Base-by-base conservation (phyloP, 2,888 invertebrate genomes). In the Parascotia fuliginaria region DNA sequence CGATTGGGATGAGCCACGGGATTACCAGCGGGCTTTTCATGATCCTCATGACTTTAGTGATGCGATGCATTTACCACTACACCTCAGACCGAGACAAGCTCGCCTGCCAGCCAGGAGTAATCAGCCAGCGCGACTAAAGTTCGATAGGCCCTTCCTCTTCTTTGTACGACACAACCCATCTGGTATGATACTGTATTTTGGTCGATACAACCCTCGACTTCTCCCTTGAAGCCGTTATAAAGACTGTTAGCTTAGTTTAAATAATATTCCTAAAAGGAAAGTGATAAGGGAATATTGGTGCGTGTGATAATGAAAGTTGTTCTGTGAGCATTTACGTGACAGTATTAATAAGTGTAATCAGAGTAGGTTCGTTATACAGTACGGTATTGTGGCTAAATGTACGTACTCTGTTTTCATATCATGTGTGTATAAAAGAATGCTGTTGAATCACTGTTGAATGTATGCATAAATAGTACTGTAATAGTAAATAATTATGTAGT, bases 161-260 rank as follows among this genome's bases (percentile, higher is more conserved):
- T 96, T 97, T 69, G 96, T 97, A 9, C 93, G 97, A 75, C 97
- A 98, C 84, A 97, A 97, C 84, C 97, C 97, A 0, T 96, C 97
- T n/a, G 97, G 97, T 54, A 94, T 97, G 91, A 96, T 98, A 73
- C 89, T 98, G 42, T 96, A 96, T 80, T 96, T 97, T 93, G 97
- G 97, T 32, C 93, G 97, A 78, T 97, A 96, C 89, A 97, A 96
- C 85, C 97, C 96, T 32, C 94, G 96, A 86, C 93, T 96, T 77
- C 87, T 96, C 84, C 96, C 96, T 82, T 96, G 85, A 91, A 87
- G 75, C 51, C 62, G 62, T 73, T 66, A 66, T 63, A 81, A 87
- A 91, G 91, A 92, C 91, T 92, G 90, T 83, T 90, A 87, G 83
- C 75, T 79, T 89, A 90, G 84, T 83, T 83, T 83, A 81, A 83